These are phyloP conservation scores for Argyresthia albistria DNA, from an alignment of 2,888 invertebrate genomes.

Conservation along the genomic window DNA sequence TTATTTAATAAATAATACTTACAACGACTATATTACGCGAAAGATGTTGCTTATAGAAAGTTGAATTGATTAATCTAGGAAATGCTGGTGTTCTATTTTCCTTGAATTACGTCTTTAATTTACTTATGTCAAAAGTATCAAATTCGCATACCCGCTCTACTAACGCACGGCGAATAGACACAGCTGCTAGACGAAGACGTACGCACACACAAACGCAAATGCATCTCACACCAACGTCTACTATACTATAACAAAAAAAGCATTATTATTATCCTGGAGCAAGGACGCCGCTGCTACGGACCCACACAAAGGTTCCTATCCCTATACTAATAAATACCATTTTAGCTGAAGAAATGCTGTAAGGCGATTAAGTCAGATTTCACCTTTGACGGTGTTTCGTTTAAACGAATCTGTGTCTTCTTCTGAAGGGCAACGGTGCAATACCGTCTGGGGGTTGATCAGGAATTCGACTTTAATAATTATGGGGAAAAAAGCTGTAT, in stretches of 20 bases:
- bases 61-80: too few species aligned
- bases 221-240: constrained; percentile 59
- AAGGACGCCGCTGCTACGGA: constrained; percentile 26
- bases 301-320: neutral
- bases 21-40: too few species aligned
- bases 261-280: constrained; percentile 64
- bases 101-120: neutral
- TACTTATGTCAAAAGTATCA: constrained; percentile 24
- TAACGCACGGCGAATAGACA: constrained; percentile 60
- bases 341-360: constrained; percentile 8
- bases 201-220: constrained; percentile 32
- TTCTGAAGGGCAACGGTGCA: constrained; percentile 16
- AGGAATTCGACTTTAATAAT: constrained; percentile 61
- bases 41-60: too few species aligned
- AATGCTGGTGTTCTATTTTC: too few species aligned
- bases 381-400: constrained; percentile 25
- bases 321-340: constrained; percentile 12
- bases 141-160: constrained; percentile 20
- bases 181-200: constrained; percentile 59
- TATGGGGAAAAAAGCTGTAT: constrained; percentile 37
- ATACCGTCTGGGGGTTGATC: constrained; percentile 17
- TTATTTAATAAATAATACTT: too few species aligned
- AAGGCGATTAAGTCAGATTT: constrained; percentile 61
- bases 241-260: constrained; percentile 50
- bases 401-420: constrained; percentile 21